Evolutionary conservation across 2,113 vertebrate genomes (phyloP).

Genomic region (Lepidothrix coronata): DNA sequence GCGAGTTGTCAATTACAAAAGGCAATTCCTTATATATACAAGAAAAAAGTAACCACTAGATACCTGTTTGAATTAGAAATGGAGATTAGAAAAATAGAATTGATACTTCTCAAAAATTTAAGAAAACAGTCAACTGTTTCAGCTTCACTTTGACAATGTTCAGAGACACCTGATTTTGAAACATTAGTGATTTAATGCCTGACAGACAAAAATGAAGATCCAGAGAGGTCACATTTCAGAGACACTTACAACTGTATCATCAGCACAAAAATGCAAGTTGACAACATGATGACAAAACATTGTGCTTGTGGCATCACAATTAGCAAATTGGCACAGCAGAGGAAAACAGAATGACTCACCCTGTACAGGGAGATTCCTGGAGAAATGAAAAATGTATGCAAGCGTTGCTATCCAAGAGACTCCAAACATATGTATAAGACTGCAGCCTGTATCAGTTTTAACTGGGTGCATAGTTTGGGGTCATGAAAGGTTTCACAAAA

Average conservation of each 20-base stretch:
- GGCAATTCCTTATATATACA: conserved; percentile 3
- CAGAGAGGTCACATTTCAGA: conserved; percentile 52
- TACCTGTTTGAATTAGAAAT: conserved; percentile 42
- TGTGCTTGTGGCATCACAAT: background rate
- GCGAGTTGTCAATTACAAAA: conserved; percentile 47
- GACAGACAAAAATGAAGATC: conserved; percentile 7
- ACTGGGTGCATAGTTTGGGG: background rate
- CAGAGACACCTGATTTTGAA: conserved; percentile 48
- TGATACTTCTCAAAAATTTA: conserved; percentile 10
- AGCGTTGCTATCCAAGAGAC: background rate
- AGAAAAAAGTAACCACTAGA: conserved; percentile 42
- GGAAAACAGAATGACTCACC: background rate
- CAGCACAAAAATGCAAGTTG: conserved; percentile 50
- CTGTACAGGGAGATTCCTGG: background rate
- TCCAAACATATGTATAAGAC: background rate
- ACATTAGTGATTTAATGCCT: conserved; percentile 57
- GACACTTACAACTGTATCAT: conserved; percentile 16
- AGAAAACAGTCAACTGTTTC: background rate
- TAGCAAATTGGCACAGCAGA: background rate
- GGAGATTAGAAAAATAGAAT: background rate
- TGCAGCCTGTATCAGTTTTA: background rate
- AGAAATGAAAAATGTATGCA: background rate
- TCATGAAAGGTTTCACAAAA: background rate
- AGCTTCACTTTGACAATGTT: conserved; percentile 10
- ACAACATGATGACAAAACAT: conserved; percentile 52